Base-by-base conservation (phyloP, 2,888 invertebrate genomes). In the Lepeophtheirus nordmannii region DNA sequence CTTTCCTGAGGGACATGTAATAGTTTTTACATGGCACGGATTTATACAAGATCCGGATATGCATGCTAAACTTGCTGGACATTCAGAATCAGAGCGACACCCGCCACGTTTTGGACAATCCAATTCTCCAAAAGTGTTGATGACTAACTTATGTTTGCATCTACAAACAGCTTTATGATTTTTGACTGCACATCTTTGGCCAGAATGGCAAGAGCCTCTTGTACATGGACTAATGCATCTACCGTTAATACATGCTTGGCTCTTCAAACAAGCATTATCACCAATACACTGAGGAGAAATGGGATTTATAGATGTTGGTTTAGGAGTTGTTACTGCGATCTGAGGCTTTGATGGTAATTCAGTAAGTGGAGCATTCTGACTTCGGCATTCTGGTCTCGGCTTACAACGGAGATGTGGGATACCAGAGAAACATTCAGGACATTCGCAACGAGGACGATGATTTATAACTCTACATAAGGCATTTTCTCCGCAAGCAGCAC, bases 211-310 rank as follows among this genome's bases (percentile, higher is more conserved):
- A 70, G 84, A 82, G 69, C 81, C 80, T 58, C 72, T 72, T 53
- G 69, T 84, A 80, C 91, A 92, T 71, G 90, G 91, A 79, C 91
- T 89, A 78, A 86, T 82, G 79, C 91, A 92, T 79, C 87, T 86
- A 78, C 85, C 83, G 80, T 87, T 86, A 79, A 89, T 83, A 81
- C 91, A 92, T 76, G 89, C 86, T 81, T 88, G 87, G 80, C 90
- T 89, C 79, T 85, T 85, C 72, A 88, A 85, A 80, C 91, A 92
- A 81, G 89, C 89, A 80, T 83, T 82, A 82, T 91, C 89, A 79
- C 84, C 84, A 20, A 11, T 23, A 23, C 64, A 64, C 22, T 64
- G 56, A 37, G 37, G 60, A 37, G 17, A 20, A 22, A 12, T 17
- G 23, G 60, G 60, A 60, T 11, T 60, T 8, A 17, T n/a, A 30